phyloP scores from a whole-genome alignment of 2,797 vertebrate species.

The Carapus acus region DNA sequence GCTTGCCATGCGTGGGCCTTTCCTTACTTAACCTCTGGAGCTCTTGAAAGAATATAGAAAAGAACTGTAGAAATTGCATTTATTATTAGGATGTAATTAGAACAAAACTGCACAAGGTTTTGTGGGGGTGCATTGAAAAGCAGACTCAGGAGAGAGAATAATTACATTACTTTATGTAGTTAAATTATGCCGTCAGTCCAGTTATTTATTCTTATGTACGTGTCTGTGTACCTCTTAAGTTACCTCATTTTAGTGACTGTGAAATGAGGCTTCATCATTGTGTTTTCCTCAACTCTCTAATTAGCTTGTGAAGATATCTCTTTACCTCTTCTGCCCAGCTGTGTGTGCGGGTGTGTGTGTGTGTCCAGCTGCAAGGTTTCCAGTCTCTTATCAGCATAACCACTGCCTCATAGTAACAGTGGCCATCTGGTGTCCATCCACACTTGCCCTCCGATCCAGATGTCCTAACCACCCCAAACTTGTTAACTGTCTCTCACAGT shows the following conservation, averaged over 20 bases:
- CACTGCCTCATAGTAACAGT: conserved; percentile 56
- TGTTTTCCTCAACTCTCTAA: conserved; percentile 52
- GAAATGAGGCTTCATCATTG: conserved; percentile 11
- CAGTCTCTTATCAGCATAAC: conserved; percentile 68
- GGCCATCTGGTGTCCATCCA: conserved; percentile 60
- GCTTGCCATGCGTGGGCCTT: neutral
- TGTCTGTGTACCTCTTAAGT: neutral
- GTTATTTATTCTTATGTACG: neutral
- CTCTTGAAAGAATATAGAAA: no score
- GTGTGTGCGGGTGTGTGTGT: conserved; percentile 26
- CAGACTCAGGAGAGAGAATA: no score
- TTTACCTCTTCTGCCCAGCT: conserved; percentile 20
- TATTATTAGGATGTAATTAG: no score
- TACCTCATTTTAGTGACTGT: neutral
- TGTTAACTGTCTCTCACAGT: conserved; percentile 22
- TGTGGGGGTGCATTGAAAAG: no score
- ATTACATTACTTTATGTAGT: no score
- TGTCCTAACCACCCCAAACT: conserved; percentile 17
- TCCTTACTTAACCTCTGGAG: conserved; percentile 15
- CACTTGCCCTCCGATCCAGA: conserved; percentile 34
- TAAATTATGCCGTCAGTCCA: neutral
- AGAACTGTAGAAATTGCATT: no score
- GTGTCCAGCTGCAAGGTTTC: conserved; percentile 57
- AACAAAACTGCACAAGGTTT: no score
- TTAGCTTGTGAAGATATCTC: conserved; percentile 52